Percentiles rank a stretch among this genome's conserved stretches.
Conservation (phyloP, 2,797 vertebrate genomes). For the Zenarchopterus dispar region DNA sequence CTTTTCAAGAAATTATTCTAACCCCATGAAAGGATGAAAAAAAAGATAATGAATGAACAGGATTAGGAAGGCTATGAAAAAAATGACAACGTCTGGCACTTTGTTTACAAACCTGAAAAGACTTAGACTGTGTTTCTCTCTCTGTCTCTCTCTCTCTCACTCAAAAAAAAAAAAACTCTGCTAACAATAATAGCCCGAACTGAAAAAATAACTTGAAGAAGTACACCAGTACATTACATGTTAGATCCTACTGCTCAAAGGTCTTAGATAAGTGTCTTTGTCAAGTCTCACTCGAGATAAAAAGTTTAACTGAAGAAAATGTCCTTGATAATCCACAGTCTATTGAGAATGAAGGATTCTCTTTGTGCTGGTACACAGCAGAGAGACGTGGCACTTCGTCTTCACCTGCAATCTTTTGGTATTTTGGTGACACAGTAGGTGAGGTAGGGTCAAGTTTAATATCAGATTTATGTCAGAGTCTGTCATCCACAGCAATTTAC, state of each 20-base stretch:
- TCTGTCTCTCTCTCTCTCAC: no score
- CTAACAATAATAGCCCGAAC: no score
- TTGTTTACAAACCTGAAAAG: not conserved
- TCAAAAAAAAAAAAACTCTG: not conserved
- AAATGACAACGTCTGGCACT: not conserved
- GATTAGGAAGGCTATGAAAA: constrained; percentile 71
- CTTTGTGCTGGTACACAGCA: not conserved
- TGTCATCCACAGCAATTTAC: constrained; percentile 11
- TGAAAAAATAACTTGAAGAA: constrained; percentile 3
- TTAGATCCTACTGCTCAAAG: constrained; percentile 15
- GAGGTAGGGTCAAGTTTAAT: constrained; percentile 26
- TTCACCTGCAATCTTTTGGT: constrained; percentile 38
- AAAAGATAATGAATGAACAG: constrained; percentile 29
- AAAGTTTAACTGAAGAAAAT: constrained; percentile 42
- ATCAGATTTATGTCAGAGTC: constrained; percentile 23
- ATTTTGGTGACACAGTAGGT: constrained; percentile 23
- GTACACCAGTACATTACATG: constrained; percentile 23
- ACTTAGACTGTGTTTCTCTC: not conserved
- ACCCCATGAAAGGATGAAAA: no score
- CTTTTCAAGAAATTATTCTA: no score
- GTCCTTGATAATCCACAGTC: constrained; percentile 17
- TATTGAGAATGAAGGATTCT: constrained; percentile 30
- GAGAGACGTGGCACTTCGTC: constrained; percentile 13
- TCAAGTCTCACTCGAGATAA: constrained; percentile 41
- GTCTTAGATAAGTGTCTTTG: constrained; percentile 21